Evolutionary conservation across 2,113 vertebrate genomes (phyloP).

Genomic region (Mungos mungo): DNA sequence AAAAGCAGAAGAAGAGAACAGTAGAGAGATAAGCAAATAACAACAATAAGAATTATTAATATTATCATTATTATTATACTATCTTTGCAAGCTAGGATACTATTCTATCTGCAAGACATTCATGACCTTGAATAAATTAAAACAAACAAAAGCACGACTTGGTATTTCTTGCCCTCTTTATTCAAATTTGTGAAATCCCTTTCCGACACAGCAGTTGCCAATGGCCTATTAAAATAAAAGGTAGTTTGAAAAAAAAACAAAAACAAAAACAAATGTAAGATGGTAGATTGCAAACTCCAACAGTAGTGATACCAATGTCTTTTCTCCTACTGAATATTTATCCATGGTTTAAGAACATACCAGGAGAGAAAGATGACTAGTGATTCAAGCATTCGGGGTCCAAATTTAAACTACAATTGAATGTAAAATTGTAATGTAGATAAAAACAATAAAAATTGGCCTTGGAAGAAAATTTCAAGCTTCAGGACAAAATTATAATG

Average conservation of each 20-base stretch:
- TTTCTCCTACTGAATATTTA: not conserved
- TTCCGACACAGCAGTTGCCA: not conserved
- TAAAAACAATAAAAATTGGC: not conserved
- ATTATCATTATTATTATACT: no score
- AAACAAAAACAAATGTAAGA: not conserved
- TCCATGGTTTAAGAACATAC: not conserved
- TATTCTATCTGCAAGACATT: not conserved
- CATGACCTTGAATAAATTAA: not conserved
- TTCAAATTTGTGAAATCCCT: not conserved
- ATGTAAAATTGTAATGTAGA: not conserved
- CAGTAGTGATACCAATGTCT: not conserved
- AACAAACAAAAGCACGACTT: not conserved
- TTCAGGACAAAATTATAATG: not conserved
- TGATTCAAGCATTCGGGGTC: not conserved
- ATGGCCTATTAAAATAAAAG: not conserved
- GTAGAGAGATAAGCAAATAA: not conserved
- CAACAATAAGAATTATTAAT: not conserved
- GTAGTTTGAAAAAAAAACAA: not conserved
- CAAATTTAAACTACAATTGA: constrained; percentile 8
- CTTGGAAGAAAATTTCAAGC: not conserved
- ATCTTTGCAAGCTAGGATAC: not conserved
- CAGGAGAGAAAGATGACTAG: not conserved
- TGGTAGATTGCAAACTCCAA: not conserved
- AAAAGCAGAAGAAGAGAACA: not conserved
- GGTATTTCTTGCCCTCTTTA: not conserved